Evolutionary conservation across 1,140 invertebrate species (phyloP).

Genomic region (Bombus confusus): DNA sequence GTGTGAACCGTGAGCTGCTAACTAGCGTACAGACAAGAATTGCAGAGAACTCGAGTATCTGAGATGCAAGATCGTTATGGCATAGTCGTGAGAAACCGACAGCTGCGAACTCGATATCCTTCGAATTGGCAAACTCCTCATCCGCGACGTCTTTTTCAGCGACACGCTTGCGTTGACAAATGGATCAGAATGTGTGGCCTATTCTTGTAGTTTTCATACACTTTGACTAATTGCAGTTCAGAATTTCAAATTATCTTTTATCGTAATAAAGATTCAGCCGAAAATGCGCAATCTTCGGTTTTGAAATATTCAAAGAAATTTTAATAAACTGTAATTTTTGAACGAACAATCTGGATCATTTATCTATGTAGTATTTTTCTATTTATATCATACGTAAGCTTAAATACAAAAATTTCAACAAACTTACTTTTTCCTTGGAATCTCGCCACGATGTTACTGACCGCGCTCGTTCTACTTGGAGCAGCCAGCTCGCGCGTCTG

Average conservation of each 20-base stretch:
- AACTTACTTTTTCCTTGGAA: background rate
- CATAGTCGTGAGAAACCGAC: conserved; percentile 59
- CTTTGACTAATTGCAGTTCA: background rate
- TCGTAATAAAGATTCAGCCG: background rate
- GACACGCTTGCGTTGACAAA: background rate
- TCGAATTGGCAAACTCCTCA: conserved; percentile 54
- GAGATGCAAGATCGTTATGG: conserved; percentile 18
- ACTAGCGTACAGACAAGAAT: conserved; percentile 27
- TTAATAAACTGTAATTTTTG: too few species aligned
- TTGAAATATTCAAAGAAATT: too few species aligned
- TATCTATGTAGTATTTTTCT: too few species aligned
- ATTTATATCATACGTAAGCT: background rate
- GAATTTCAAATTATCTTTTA: background rate
- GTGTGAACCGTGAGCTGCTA: conserved; percentile 26
- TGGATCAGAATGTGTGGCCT: background rate
- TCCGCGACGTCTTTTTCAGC: conserved; percentile 9
- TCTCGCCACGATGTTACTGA: background rate
- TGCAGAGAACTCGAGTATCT: background rate
- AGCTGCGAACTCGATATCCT: conserved; percentile 56
- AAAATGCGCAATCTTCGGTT: too few species aligned
- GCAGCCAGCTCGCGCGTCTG: background rate
- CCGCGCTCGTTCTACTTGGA: background rate
- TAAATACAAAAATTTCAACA: background rate
- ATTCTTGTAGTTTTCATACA: background rate
- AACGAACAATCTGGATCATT: too few species aligned